phyloP scores from a whole-genome alignment of 2,113 vertebrate species.

The Sturnus vulgaris region DNA sequence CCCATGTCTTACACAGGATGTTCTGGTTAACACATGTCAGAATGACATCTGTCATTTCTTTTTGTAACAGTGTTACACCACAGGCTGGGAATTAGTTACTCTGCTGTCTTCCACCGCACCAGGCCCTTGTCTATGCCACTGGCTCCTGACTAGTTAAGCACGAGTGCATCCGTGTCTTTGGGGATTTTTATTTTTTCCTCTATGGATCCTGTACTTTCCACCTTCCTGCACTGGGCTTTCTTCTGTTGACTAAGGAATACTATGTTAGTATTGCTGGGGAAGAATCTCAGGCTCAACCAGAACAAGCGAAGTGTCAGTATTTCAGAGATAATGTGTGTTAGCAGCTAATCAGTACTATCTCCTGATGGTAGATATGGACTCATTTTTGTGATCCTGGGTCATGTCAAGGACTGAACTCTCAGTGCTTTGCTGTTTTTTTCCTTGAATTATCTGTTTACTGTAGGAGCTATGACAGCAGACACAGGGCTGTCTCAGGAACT shows the following conservation, averaged over 20 bases:
- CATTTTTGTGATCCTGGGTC: not conserved
- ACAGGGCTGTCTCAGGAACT: not conserved
- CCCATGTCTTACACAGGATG: constrained; percentile 26
- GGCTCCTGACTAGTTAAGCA: not conserved
- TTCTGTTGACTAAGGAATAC: not conserved
- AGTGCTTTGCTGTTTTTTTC: not conserved
- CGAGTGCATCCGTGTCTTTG: rapidly evolving
- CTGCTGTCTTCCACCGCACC: not conserved
- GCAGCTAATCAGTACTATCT: not conserved
- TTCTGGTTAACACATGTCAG: constrained; percentile 40
- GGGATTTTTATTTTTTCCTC: not conserved
- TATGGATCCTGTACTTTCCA: not conserved
- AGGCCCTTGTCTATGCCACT: not conserved
- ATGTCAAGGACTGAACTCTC: not conserved
- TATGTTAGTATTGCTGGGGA: not conserved
- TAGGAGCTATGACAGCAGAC: not conserved
- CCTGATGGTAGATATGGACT: not conserved
- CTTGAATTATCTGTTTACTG: not conserved
- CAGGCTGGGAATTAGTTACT: not conserved
- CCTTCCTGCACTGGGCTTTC: not conserved
- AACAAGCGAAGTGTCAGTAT: not conserved
- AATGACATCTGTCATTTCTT: not conserved
- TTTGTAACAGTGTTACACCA: not conserved
- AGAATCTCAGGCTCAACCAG: not conserved
- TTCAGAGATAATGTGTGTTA: not conserved